Base-by-base conservation (phyloP, 1,140 invertebrate genomes). In the Delia radicum region DNA sequence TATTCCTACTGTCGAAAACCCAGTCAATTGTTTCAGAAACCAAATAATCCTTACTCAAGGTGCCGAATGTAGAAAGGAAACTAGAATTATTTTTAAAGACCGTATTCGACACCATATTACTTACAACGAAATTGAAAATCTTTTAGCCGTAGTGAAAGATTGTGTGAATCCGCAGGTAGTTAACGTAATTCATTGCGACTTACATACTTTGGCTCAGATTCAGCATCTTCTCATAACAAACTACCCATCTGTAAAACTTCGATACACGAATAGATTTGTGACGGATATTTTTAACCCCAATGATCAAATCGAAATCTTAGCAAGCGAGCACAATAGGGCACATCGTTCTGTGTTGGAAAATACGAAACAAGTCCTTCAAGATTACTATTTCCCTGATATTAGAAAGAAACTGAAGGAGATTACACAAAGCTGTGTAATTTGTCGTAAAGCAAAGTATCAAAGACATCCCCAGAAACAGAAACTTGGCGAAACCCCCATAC, bases 351-450 rank as follows among this genome's bases (percentile, higher is more conserved):
- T 27, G 8, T 63, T 76, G 13, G 72, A 78, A 46, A 79, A 79
- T 33, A 72, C 48, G 8, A 79, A 77, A 24, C 74, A 79, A 71
- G n/a, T 48, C 27, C 10, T 73, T 27, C 15, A 48, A 13, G 62
- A 76, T 77, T 77, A 42, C 77, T 76, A 75, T n/a, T n/a, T n/a
- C n/a, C n/a, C 76, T 8, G 78, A 79, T 21, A 78, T 77, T 33
- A 65, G 62, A 1, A 62, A 33, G 6, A 15, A 76, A 15, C 73
- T 67, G 2, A 77, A 46, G 2, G 46, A 80, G 26, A 42, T 75
- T 0, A 74, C 74, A 0, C 26, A 18, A 15, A 80, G 76, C 15
- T 78, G 72, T 31, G 76, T 55, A 69, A 73, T 76, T 15, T 76
- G 75, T 65, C n/a, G 12, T 7, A 31, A 21, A 28, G 24, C 31